Percentiles rank a stretch among this genome's conserved stretches.
These are phyloP conservation scores for Parambassis ranga DNA, from an alignment of 2,797 vertebrate species.

Conservation along the genomic window DNA sequence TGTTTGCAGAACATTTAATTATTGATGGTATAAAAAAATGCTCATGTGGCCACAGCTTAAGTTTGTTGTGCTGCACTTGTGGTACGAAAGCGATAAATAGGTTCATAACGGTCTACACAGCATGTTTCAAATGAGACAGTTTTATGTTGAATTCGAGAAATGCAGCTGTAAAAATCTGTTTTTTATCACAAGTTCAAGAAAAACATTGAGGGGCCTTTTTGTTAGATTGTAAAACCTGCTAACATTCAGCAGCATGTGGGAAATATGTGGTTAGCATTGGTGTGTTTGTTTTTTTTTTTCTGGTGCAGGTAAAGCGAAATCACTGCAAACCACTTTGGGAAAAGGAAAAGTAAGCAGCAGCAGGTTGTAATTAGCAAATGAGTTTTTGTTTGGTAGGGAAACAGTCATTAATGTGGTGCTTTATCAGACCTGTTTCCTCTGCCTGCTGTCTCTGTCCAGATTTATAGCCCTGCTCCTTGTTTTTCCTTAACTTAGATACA, in stretches of 20 bases:
- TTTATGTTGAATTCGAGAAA: not conserved
- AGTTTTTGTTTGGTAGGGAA: conserved; percentile 88
- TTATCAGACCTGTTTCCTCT: conserved; percentile 79
- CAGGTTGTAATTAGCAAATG: conserved; percentile 93
- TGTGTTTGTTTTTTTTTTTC: conserved; percentile 36
- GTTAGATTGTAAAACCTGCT: conserved; percentile 15
- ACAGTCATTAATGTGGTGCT: conserved; percentile 87
- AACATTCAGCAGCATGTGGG: conserved; percentile 35
- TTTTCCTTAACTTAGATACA: conserved; percentile 9
- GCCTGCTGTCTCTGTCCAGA: conserved; percentile 39
- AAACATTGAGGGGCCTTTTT: conserved; percentile 10
- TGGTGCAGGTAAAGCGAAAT: conserved; percentile 78
- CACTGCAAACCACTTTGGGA: conserved; percentile 75
- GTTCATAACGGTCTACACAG: not conserved
- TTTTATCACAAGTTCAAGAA: conserved; percentile 4
- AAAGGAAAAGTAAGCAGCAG: conserved; percentile 81
- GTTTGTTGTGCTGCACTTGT: not conserved
- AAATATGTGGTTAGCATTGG: conserved; percentile 15
- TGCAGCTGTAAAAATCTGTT: not conserved
- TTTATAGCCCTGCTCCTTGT: conserved; percentile 27
- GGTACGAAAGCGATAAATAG: not conserved
- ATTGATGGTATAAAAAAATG: conserved; percentile 1
- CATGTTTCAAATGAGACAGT: not conserved
- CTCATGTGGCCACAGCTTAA: not conserved
- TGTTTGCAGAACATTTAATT: conserved; percentile 44